A percentile compares a stretch with the other conserved stretches of the same genome.
phyloP scores from a whole-genome alignment of 2,113 vertebrate species.

The Dunckerocampus dactyliophorus region DNA sequence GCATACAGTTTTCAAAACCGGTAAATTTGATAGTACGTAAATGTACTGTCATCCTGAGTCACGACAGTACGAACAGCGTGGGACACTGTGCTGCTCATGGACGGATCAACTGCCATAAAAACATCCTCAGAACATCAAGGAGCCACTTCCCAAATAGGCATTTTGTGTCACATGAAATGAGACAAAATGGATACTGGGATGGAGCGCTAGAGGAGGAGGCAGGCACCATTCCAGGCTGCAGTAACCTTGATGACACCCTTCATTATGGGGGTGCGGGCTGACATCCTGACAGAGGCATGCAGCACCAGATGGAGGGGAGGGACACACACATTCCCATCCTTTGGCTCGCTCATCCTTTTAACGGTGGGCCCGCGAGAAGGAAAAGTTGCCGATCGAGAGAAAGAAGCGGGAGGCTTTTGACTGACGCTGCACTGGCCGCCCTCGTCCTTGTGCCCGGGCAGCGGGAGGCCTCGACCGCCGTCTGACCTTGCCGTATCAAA shows the following conservation, averaged over 20 bases:
- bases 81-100: neutral
- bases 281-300: conserved; percentile 70
- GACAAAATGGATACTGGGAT: conserved; percentile 21
- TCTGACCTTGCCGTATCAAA: conserved; percentile 61
- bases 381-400: conserved; percentile 33
- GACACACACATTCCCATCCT: conserved; percentile 57
- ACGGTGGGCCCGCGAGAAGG: conserved; percentile 39
- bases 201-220: conserved; percentile 3
- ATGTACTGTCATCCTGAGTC: too few relatives aligned
- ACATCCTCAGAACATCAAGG: neutral
- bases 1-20: too few relatives aligned
- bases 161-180: conserved; percentile 23
- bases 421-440: conserved; percentile 56
- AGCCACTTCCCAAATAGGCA: conserved; percentile 24
- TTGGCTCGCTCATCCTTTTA: conserved; percentile 44
- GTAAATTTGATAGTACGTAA: too few relatives aligned
- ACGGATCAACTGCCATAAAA: neutral
- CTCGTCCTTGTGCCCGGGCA: conserved; percentile 69
- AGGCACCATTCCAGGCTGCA: conserved; percentile 62
- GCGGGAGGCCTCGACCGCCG: conserved; percentile 52
- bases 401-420: conserved; percentile 44
- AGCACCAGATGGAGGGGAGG: conserved; percentile 77
- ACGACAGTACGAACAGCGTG: neutral
- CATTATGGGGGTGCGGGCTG: conserved; percentile 71
- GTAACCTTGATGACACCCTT: conserved; percentile 79